Evolutionary conservation across 2,113 vertebrate genomes (phyloP).

Genomic region (Amazona guildingii): DNA sequence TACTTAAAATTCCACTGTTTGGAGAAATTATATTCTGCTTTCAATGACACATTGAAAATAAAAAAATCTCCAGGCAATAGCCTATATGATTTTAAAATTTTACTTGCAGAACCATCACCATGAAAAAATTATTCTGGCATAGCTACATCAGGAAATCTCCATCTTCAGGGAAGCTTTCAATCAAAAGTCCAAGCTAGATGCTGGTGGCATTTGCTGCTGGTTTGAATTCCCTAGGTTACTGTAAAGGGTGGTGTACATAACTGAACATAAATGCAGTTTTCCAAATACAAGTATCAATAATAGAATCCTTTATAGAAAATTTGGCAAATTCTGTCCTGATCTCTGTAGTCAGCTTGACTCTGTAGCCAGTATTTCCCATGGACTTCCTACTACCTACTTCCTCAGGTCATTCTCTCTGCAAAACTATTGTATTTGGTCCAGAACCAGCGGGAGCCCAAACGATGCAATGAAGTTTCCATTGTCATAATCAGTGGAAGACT

Average conservation of each 20-base stretch:
- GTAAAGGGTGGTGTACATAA: background rate
- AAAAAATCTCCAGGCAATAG: background rate
- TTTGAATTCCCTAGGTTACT: background rate
- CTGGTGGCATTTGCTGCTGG: background rate
- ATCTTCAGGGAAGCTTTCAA: background rate
- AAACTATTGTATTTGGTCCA: background rate
- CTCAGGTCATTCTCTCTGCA: background rate
- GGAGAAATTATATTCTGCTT: background rate
- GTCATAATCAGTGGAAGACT: background rate
- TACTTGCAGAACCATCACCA: background rate
- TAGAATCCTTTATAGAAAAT: background rate
- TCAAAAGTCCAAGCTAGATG: background rate
- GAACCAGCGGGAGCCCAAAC: background rate
- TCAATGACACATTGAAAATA: background rate
- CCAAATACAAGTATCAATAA: background rate
- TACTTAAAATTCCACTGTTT: background rate
- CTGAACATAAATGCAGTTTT: background rate
- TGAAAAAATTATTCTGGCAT: background rate
- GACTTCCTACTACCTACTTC: background rate
- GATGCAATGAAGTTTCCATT: background rate
- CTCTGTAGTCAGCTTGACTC: background rate
- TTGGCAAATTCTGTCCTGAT: background rate
- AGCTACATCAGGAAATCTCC: background rate
- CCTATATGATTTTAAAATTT: background rate
- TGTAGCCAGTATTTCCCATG: background rate